These are phyloP conservation scores for Dyspetes luteomarginatus DNA, from an alignment of 2,888 invertebrate species.

Conservation along the genomic window DNA sequence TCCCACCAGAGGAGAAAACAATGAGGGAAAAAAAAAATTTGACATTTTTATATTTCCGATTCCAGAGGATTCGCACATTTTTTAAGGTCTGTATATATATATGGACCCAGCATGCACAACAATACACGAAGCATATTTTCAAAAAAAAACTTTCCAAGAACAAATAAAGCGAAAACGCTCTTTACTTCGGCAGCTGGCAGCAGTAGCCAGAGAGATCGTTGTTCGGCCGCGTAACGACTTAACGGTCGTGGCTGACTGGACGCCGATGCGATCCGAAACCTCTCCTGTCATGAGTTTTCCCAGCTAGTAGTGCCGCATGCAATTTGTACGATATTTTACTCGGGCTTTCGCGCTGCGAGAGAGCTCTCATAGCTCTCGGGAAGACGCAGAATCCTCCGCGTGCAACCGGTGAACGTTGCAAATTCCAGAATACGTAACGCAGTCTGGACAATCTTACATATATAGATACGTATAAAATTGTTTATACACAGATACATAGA, in stretches of 20 bases:
- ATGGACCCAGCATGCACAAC: too few relatives aligned
- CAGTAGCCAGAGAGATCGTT: slow-evolving; percentile 46
- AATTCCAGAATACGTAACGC: slow-evolving; percentile 69
- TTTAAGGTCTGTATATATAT: too few relatives aligned
- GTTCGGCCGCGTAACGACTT: slow-evolving; percentile 68
- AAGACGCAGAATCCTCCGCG: slow-evolving; percentile 61
- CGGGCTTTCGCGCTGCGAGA: slow-evolving; percentile 11
- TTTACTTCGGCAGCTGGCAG: too few relatives aligned
- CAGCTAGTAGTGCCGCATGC: slow-evolving; percentile 27
- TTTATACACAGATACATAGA: too few relatives aligned
- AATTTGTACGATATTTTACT: slow-evolving; percentile 30
- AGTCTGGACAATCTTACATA: slow-evolving; percentile 14
- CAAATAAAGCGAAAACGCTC: slow-evolving; percentile 57
- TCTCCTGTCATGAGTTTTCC: slow-evolving; percentile 53
- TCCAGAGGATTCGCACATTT: too few relatives aligned
- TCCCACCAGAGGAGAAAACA: too few relatives aligned
- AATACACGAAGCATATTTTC: background rate
- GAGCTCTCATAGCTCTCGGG: slow-evolving; percentile 12
- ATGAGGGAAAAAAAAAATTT: too few relatives aligned
- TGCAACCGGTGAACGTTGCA: slow-evolving; percentile 61
- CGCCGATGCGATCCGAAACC: slow-evolving; percentile 57
- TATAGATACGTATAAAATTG: background rate
- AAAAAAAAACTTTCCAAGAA: slow-evolving; percentile 50
- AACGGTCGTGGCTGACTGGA: slow-evolving; percentile 66
- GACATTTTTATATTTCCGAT: too few relatives aligned